Evolutionary conservation across 2,113 vertebrate genomes (phyloP), one percentile per base, ranked within the genome.

Genomic region (Seriola quinqueradiata): DNA sequence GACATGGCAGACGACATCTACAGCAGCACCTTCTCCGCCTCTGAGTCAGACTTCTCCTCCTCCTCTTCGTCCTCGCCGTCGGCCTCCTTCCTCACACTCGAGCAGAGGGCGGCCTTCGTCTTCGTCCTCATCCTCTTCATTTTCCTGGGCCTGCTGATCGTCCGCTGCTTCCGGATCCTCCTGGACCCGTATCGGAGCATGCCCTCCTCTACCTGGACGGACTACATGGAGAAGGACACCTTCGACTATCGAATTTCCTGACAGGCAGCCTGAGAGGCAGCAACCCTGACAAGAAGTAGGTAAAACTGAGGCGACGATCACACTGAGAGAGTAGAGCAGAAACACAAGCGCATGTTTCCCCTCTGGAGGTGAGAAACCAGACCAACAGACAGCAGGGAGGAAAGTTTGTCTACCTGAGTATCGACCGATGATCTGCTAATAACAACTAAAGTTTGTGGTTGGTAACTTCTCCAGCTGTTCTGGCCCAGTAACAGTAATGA

Each of bases 151-250:
- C 86, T 96, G 50, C 93, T 96, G 73, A 95, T 96, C 3, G 90
- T 96, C 17, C 95, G 95, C 36, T 96, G 95, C 68, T 96, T 95
- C 87, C 92, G 95, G 48, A 96, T 96, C 89, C 93, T 96, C 1
- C 89, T 96, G 77, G 96, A 96, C 83, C 96, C 95, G 0, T 96
- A 96, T 83, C 94, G 94, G 8, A 96, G 95, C 89, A 96, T 96
- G 94, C 94, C 96, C 1, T 93, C 95, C 23, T 95, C 95, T 79
- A 96, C 93, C 23, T 96, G 96, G 95, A 95, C 95, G 0, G 95
- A 96, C 88, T 95, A 96, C 89, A 94, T 96, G 95, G 95, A 96
- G 80, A 96, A 96, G 77, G 96, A 96, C 86, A 94, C 95, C 1
- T 93, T 96, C 0, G 95, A 96, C 72, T 96, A 96, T 84, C 92